Conservation (phyloP, 2,888 invertebrate genomes). For the Sphecodes monilicornis region DNA sequence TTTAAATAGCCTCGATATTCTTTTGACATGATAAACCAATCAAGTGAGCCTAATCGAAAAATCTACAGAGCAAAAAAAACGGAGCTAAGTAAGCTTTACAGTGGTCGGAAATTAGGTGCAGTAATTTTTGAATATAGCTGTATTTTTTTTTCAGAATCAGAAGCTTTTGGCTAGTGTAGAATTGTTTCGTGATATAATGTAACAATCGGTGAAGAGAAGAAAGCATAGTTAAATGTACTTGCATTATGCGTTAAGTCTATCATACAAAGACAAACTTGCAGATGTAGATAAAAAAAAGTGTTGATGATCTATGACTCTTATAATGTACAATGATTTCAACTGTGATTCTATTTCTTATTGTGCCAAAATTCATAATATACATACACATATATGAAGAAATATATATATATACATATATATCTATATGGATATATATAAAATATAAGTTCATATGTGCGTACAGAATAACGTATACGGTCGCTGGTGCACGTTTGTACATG, state of each 20-base stretch:
- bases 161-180: slow-evolving; percentile 38
- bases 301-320: slow-evolving; percentile 72
- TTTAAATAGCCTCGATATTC: slow-evolving; percentile 65
- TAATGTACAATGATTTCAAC: slow-evolving; percentile 82
- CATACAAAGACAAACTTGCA: slow-evolving; percentile 50
- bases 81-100: slow-evolving; percentile 40
- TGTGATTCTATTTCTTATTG: slow-evolving; percentile 84
- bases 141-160: slow-evolving; percentile 42
- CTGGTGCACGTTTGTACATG: slow-evolving; percentile 53
- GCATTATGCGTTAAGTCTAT: slow-evolving; percentile 47
- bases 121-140: slow-evolving; percentile 36
- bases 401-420: slow-evolving; percentile 63
- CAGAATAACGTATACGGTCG: slow-evolving; percentile 31
- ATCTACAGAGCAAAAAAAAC: slow-evolving; percentile 41
- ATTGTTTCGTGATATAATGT: slow-evolving; percentile 46
- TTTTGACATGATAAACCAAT: slow-evolving; percentile 56
- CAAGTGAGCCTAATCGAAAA: slow-evolving; percentile 65
- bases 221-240: slow-evolving; percentile 44
- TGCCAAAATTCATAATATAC: slow-evolving; percentile 81
- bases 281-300: slow-evolving; percentile 46
- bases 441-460: slow-evolving; percentile 59
- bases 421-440: slow-evolving; percentile 56
- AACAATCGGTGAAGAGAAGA: slow-evolving; percentile 19
- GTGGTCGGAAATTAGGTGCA: slow-evolving; percentile 51
- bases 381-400: slow-evolving; percentile 62